Evolutionary conservation across 2,797 vertebrate genomes (phyloP).

Genomic region (Amniataba percoides): DNA sequence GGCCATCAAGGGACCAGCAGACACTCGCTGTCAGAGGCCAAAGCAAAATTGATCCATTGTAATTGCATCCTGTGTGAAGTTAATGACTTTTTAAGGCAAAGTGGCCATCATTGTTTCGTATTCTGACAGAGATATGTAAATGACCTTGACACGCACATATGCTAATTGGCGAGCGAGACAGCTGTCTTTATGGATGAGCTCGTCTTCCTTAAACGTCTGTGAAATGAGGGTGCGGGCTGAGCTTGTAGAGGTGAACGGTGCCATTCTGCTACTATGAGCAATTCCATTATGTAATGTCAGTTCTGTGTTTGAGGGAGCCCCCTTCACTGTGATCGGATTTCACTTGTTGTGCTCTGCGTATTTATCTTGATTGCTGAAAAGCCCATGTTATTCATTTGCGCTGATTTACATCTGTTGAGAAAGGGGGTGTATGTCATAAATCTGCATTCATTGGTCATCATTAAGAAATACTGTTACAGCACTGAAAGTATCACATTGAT

Average conservation of each 20-base stretch:
- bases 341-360: not conserved
- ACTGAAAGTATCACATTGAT: not conserved
- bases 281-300: conserved; percentile 1
- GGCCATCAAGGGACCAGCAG: conserved; percentile 62
- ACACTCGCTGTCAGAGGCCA: conserved; percentile 71
- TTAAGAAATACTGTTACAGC: not conserved
- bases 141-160: conserved; percentile 54
- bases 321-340: not conserved
- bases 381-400: not conserved
- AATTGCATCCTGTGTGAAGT: conserved; percentile 71
- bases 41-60: conserved; percentile 62
- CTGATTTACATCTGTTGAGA: not conserved
- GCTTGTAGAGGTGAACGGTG: conserved; percentile 7
- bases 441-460: not conserved
- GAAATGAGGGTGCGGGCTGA: conserved; percentile 24
- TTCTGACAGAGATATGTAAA: conserved; percentile 72
- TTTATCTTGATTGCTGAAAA: not conserved
- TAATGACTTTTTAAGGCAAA: conserved; percentile 75
- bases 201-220: conserved; percentile 42
- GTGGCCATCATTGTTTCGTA: conserved; percentile 55
- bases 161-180: conserved; percentile 51
- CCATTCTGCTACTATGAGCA: not conserved
- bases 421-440: not conserved
- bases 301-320: not conserved
- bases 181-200: conserved; percentile 55